Evolutionary conservation across 2,888 invertebrate genomes (phyloP).

Genomic region (Prenolepis imparis): DNA sequence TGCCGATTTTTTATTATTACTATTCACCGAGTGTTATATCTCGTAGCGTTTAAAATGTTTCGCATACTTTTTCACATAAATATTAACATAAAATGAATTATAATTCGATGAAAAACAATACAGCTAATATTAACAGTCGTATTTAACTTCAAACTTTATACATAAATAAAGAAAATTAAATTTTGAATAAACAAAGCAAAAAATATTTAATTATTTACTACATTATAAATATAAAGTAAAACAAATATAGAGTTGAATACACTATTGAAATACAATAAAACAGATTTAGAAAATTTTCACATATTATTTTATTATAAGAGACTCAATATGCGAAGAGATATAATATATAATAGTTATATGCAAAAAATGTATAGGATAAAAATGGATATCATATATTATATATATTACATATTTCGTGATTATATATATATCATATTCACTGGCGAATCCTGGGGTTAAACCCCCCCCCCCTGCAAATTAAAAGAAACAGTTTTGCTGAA

Average conservation of each 20-base stretch:
- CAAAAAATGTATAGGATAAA: background rate
- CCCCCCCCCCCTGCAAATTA: too few species aligned
- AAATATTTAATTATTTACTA: background rate
- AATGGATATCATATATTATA: background rate
- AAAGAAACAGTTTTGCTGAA: too few species aligned
- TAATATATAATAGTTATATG: background rate
- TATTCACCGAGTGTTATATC: background rate
- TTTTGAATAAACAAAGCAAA: background rate
- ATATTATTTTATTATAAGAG: background rate
- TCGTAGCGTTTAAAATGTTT: background rate
- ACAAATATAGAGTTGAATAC: background rate
- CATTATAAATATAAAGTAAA: background rate
- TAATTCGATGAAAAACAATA: background rate
- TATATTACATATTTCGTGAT: background rate
- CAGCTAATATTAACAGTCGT: background rate
- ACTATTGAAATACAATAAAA: background rate
- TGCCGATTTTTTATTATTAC: background rate
- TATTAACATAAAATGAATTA: background rate
- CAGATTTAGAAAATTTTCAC: background rate
- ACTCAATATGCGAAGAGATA: background rate
- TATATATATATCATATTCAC: too few species aligned
- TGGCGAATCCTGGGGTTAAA: too few species aligned
- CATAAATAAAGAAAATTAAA: background rate
- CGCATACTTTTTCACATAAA: background rate
- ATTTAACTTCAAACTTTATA: background rate